A percentile compares a stretch with the other conserved stretches of the same genome.
Evolutionary conservation across 2,113 vertebrate genomes (phyloP).

Genomic region (Fulmarus glacialis): DNA sequence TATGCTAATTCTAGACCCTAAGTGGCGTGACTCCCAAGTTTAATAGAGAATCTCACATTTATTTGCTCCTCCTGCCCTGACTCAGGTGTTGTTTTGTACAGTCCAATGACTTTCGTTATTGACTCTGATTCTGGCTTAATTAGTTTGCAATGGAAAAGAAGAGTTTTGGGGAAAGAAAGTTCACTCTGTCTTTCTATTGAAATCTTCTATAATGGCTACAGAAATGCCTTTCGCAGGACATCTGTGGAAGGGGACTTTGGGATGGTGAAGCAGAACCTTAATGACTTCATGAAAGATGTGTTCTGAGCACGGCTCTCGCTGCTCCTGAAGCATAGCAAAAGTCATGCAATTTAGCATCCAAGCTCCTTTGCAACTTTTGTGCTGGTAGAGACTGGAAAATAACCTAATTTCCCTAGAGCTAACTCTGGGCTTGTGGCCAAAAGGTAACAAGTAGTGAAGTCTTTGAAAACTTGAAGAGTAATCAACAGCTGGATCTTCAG

Average conservation of each 20-base stretch:
- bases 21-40: background rate
- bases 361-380: background rate
- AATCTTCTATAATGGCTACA: background rate
- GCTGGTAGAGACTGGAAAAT: background rate
- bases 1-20: background rate
- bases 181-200: background rate
- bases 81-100: rapidly evolving
- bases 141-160: background rate
- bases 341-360: background rate
- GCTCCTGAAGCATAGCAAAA: background rate
- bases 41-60: background rate
- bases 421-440: background rate
- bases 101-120: background rate
- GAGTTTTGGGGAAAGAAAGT: background rate
- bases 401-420: background rate
- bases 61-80: background rate
- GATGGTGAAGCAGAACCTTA: background rate
- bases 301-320: background rate
- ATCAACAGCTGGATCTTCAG: conserved; percentile 1
- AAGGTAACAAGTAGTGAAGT: background rate
- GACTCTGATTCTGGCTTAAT: background rate
- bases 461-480: background rate
- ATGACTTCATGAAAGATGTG: background rate
- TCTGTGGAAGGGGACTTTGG: background rate
- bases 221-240: background rate